These are phyloP conservation scores for Helicolenus hilgendorfi DNA, from an alignment of 2,797 vertebrate species.

Conservation along the genomic window DNA sequence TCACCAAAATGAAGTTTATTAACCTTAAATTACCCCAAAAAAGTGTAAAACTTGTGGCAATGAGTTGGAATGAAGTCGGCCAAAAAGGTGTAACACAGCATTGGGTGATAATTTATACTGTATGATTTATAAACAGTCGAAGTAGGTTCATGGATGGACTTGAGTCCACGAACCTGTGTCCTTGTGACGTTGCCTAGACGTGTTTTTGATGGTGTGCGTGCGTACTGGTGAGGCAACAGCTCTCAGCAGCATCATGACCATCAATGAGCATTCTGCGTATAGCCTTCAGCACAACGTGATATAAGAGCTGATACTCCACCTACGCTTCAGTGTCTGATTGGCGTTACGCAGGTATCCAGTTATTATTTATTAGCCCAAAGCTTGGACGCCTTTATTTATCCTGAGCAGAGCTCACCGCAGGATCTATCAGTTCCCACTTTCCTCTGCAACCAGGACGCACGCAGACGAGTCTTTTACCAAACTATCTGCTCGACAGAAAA, in stretches of 20 bases:
- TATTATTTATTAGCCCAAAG: constrained; percentile 85
- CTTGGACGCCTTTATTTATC: constrained; percentile 68
- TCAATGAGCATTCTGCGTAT: constrained; percentile 64
- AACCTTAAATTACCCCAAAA: too few relatives aligned
- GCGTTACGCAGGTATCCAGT: constrained; percentile 85
- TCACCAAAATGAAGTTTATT: too few relatives aligned
- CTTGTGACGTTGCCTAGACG: constrained; percentile 36
- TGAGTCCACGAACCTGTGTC: not conserved
- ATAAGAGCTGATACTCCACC: constrained; percentile 81
- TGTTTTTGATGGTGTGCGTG: constrained; percentile 1
- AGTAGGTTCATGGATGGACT: not conserved
- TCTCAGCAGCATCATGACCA: constrained; percentile 56
- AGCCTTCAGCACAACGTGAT: constrained; percentile 64
- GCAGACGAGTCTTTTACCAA: constrained; percentile 30
- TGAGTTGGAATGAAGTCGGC: too few relatives aligned
- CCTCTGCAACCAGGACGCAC: constrained; percentile 52
- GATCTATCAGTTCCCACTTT: constrained; percentile 44
- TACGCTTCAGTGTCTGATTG: constrained; percentile 89
- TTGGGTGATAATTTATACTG: too few relatives aligned
- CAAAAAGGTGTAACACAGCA: too few relatives aligned
- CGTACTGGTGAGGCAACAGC: not conserved
- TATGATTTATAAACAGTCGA: not conserved
- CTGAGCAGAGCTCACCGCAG: constrained; percentile 58
- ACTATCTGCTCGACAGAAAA: constrained; percentile 47
- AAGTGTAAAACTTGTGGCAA: too few relatives aligned